phyloP scores from a whole-genome alignment of 2,113 vertebrate genomes.

The Hirundichthys speculiger region DNA sequence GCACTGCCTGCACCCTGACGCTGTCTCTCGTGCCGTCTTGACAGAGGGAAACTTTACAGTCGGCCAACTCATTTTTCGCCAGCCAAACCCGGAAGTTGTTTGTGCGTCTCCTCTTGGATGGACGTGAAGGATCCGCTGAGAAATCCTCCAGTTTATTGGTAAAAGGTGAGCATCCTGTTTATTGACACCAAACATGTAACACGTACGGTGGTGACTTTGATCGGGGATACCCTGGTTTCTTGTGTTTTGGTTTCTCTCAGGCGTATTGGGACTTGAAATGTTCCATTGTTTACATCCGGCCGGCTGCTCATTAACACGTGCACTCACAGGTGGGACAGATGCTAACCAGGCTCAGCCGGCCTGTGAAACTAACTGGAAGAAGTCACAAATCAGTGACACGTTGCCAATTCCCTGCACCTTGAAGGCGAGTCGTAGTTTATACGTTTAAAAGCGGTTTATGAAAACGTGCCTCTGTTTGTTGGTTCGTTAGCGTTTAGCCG shows the following conservation, averaged over 20 bases:
- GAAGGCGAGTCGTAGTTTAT: no score
- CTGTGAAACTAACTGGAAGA: not conserved
- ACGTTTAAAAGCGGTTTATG: no score
- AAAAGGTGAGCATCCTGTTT: constrained; percentile 63
- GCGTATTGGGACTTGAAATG: not conserved
- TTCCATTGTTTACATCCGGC: constrained; percentile 70
- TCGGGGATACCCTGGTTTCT: not conserved
- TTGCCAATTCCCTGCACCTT: no score
- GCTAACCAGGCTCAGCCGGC: constrained; percentile 13
- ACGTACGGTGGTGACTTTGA: rapidly evolving
- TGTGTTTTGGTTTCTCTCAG: not conserved
- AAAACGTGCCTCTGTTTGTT: no score
- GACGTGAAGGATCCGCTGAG: not conserved
- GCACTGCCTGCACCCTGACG: no score
- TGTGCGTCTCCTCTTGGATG: constrained; percentile 18
- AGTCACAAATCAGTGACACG: no score
- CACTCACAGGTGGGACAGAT: constrained; percentile 27
- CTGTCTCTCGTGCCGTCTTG: not conserved
- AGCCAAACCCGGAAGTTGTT: constrained; percentile 72
- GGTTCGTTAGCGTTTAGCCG: no score
- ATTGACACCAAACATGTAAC: not conserved
- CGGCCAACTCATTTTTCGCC: constrained; percentile 59
- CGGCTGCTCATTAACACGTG: constrained; percentile 68
- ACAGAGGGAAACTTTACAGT: constrained; percentile 55
- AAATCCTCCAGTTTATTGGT: constrained; percentile 3